Evolutionary conservation across 2,888 invertebrate genomes (phyloP), one percentile per base, ranked within the genome.

Genomic region (Phymatocera aterrima): DNA sequence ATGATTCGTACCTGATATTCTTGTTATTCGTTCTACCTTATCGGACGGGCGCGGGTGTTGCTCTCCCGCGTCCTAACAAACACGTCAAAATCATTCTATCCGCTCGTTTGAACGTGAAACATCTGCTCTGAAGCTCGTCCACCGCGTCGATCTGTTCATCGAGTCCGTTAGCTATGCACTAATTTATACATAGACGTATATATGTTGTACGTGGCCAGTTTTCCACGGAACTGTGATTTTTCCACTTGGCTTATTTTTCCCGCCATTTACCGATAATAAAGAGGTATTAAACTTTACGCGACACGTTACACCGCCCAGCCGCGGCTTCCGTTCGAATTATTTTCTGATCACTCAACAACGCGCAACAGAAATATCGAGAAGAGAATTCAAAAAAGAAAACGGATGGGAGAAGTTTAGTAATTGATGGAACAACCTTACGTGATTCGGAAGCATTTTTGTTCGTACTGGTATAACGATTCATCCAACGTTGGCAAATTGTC

Each of bases 141-240:
- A 15, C n/a, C n/a, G 12, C 28, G 57, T 57, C 57, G 28, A 57
- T 57, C 15, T 57, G 15, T 28, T 28, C 28, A 57, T 57, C 24
- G 12, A 12, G 10, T 28, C 12, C 15, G 28, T 15, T 57, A 57
- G 57, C 24, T 28, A 21, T 57, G 12, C 57, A 28, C 57, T 57
- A 57, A 57, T 57, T 57, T 57, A 57, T 57, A 28, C 57, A 28
- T 28, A n/a, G n/a, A n/a, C n/a, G n/a, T n/a, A n/a, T n/a, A n/a
- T n/a, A n/a, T n/a, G n/a, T n/a, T n/a, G n/a, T n/a, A n/a, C n/a
- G n/a, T n/a, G n/a, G 4, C 12, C 57, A 57, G 57, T 24, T 28
- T 57, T 57, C 28, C 57, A 57, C 57, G 57, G 57, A 57, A 28
- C 28, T 57, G 57, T 57, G 57, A 57, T 57, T 57, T 28, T 57